Evolutionary conservation across 2,888 invertebrate species (phyloP).

Genomic region (Leptinotarsa peninsularis): DNA sequence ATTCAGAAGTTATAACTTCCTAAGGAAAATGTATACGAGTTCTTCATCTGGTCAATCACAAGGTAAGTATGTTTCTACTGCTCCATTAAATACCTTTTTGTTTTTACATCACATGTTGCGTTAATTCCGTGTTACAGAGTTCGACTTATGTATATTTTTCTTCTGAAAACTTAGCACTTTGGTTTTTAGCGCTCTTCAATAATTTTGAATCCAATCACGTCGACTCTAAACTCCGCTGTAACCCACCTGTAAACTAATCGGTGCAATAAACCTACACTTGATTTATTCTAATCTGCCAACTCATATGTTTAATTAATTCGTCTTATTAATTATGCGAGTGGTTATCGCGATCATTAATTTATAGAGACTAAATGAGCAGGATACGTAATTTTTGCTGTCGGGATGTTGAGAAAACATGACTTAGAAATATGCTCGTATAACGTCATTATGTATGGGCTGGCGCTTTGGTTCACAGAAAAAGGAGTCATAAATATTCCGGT

Average conservation of each 20-base stretch:
- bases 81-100: no score
- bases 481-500: background rate
- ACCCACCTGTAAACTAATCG: background rate
- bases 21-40: no score
- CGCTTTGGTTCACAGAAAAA: conserved; percentile 4
- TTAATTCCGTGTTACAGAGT: no score
- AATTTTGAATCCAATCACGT: background rate
- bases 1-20: no score
- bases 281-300: conserved; percentile 13
- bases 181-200: no score
- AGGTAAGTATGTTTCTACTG: no score
- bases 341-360: conserved; percentile 1
- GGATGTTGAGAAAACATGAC: background rate
- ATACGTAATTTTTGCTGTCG: conserved; percentile 11
- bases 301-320: conserved; percentile 10
- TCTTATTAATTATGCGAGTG: conserved; percentile 13
- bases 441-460: conserved; percentile 1
- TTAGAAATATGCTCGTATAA: background rate
- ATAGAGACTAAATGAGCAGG: conserved; percentile 10
- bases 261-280: conserved; percentile 10
- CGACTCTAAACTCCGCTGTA: background rate
- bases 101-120: no score
- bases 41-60: no score
- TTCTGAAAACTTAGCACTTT: no score
- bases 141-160: no score